phyloP scores from a whole-genome alignment of 1,140 invertebrate genomes.

The Zaprionus kolodkinae region DNA sequence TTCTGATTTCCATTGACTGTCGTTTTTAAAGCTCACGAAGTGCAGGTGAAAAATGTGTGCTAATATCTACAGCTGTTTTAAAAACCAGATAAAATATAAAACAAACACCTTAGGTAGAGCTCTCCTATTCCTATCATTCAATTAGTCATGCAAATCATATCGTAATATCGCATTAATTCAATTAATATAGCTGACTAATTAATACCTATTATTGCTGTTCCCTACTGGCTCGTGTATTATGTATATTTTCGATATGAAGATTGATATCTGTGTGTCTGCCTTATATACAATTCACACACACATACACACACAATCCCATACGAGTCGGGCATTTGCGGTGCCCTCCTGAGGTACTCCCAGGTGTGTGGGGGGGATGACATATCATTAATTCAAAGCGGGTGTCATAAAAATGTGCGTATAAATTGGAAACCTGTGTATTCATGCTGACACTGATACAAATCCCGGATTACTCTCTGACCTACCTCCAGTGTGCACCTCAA shows the following conservation, averaged over 20 bases:
- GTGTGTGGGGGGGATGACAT: not conserved
- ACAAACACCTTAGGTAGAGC: no score
- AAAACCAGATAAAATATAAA: not conserved
- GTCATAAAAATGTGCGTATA: conserved; percentile 20
- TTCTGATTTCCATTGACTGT: not conserved
- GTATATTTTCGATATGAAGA: not conserved
- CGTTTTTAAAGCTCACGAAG: not conserved
- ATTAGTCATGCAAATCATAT: not conserved
- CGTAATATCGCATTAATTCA: no score
- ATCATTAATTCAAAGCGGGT: conserved; percentile 16
- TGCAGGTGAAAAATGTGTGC: not conserved
- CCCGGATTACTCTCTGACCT: not conserved
- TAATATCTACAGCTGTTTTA: not conserved
- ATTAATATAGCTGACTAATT: not conserved
- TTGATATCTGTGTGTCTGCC: not conserved
- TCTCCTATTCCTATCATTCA: not conserved
- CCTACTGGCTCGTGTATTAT: not conserved
- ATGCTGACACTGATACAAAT: conserved; percentile 23
- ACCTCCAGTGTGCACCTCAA: not conserved
- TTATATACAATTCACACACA: no score
- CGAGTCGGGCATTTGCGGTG: no score
- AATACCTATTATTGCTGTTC: not conserved
- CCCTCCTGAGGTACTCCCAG: not conserved
- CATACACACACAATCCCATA: no score
- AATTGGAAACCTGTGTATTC: conserved; percentile 9